These are phyloP conservation scores for Aphelenchoides avenae DNA, from an alignment of 1,140 invertebrate genomes.

Conservation along the genomic window DNA sequence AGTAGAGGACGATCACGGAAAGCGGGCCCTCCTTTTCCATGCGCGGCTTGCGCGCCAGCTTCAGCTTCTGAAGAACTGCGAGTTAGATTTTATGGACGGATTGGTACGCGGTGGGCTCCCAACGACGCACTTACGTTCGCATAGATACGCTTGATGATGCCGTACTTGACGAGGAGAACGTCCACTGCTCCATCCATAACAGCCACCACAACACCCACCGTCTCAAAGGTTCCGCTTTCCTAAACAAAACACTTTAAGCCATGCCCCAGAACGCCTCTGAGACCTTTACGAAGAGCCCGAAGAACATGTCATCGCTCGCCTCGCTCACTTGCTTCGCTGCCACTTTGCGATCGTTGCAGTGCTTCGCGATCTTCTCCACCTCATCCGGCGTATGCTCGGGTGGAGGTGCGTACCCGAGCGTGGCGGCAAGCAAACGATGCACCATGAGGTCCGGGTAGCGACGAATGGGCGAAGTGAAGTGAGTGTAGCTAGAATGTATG, in stretches of 20 bases:
- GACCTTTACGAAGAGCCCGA: slow-evolving; percentile 70
- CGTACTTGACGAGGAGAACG: slow-evolving; percentile 72
- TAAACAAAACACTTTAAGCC: slow-evolving; percentile 31
- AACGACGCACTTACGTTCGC: slow-evolving; percentile 62
- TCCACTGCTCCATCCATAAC: slow-evolving; percentile 76
- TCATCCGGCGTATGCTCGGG: slow-evolving; percentile 29
- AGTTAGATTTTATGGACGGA: neutral
- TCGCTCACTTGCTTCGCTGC: slow-evolving; percentile 77
- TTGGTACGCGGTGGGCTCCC: too few relatives aligned
- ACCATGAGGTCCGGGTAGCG: slow-evolving; percentile 93
- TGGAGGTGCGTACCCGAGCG: slow-evolving; percentile 66
- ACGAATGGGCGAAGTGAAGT: slow-evolving; percentile 92
- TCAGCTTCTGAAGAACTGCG: slow-evolving; percentile 11
- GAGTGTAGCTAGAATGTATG: slow-evolving; percentile 71
- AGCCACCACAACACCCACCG: slow-evolving; percentile 72
- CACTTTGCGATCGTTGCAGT: slow-evolving; percentile 80
- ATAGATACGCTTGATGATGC: slow-evolving; percentile 69
- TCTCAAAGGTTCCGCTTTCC: slow-evolving; percentile 67
- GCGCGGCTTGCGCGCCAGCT: slow-evolving; percentile 24
- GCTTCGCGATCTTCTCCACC: slow-evolving; percentile 65
- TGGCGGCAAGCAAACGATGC: slow-evolving; percentile 80
- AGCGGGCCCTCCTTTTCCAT: slow-evolving; percentile 18
- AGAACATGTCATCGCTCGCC: slow-evolving; percentile 73
- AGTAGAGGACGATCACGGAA: slow-evolving; percentile 20
- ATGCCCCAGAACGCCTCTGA: neutral